Evolutionary conservation across 2,797 vertebrate species (phyloP), one percentile per base, ranked within the genome.

Genomic region (Lepilemur septentrionalis): DNA sequence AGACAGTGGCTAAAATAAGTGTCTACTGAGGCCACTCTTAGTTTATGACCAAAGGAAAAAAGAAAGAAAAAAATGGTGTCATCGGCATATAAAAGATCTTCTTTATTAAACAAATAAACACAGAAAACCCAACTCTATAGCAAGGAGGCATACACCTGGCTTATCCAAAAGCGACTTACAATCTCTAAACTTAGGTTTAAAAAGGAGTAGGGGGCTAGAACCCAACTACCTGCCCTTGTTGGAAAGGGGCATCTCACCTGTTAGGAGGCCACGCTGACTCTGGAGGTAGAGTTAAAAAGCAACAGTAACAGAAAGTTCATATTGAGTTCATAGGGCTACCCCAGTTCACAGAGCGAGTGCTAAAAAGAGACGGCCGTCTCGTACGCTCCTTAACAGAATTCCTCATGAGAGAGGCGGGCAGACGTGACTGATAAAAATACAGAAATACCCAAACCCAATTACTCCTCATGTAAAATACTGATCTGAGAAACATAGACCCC

Each of bases 1-100:
- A 87, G 61, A 70, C 61, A 48, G 52, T 67, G 81, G 79, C 85
- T 90, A 84, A 97, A 97, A 69, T 76, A 84, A 87, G n/a, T 57
- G n/a, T 67, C 81, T 91, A 79, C 18, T 87, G 94, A 90, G 75
- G 75, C 32, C 84, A n/a, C 18, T 50, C 48, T 30, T 72, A 38
- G 14, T 50, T 83, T 92, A 92, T 88, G 43, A 76, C 80, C 63
- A 83, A 94, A 82, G 43, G 10, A n/a, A 52, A 67, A 59, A 61
- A 35, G 35, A 32, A 48, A 32, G 14, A 50, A 55, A 93, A 30
- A 76, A 46, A 5, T 5, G 25, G 18, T 48, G 38, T 73, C 43
- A 30, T 90, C 65, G 63, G 81, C 65, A 92, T 9, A 78, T 0
- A 63, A 52, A 88, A 92, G 28, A 94, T 18, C 35, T 79, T 18